These are phyloP conservation scores for Pangasius krempfi DNA, from an alignment of 2,797 vertebrate genomes.

Conservation along the genomic window DNA sequence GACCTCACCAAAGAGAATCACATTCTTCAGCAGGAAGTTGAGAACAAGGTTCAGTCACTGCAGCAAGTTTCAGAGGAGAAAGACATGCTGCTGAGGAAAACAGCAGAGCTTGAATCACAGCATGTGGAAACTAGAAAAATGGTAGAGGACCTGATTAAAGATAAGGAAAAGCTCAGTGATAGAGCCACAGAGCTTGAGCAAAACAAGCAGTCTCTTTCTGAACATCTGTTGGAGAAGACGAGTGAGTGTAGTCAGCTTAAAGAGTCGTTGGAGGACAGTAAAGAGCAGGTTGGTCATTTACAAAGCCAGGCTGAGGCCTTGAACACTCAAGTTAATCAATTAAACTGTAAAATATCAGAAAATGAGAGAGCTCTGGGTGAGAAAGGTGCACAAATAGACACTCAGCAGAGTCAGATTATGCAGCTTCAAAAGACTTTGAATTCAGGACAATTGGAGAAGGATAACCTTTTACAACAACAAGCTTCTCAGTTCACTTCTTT, in stretches of 20 bases:
- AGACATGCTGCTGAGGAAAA: slow-evolving; percentile 67
- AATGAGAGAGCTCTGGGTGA: slow-evolving; percentile 65
- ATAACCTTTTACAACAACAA: slow-evolving; percentile 67
- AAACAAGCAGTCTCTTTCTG: slow-evolving; percentile 71
- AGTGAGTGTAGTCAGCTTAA: slow-evolving; percentile 73
- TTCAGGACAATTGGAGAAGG: slow-evolving; percentile 67
- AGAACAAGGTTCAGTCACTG: slow-evolving; percentile 62
- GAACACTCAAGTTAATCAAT: slow-evolving; percentile 66
- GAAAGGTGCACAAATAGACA: slow-evolving; percentile 62
- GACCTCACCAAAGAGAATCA: slow-evolving; percentile 71
- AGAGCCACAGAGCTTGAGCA: slow-evolving; percentile 72
- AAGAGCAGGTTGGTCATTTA: slow-evolving; percentile 65
- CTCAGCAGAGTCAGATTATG: slow-evolving; percentile 62
- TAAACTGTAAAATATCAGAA: slow-evolving; percentile 60
- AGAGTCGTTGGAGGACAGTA: slow-evolving; percentile 69
- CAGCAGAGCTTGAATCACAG: slow-evolving; percentile 64
- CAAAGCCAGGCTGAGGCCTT: slow-evolving; percentile 69
- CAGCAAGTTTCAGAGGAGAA: slow-evolving; percentile 64
- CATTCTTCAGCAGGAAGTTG: slow-evolving; percentile 68
- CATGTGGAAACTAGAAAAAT: slow-evolving; percentile 62
- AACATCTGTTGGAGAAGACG: slow-evolving; percentile 76
- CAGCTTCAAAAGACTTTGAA: slow-evolving; percentile 70
- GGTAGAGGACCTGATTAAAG: slow-evolving; percentile 69
- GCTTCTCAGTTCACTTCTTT: slow-evolving; percentile 62
- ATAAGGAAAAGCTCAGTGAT: slow-evolving; percentile 73